Evolutionary conservation across 2,113 vertebrate genomes (phyloP).

Genomic region (Narcine bancroftii): DNA sequence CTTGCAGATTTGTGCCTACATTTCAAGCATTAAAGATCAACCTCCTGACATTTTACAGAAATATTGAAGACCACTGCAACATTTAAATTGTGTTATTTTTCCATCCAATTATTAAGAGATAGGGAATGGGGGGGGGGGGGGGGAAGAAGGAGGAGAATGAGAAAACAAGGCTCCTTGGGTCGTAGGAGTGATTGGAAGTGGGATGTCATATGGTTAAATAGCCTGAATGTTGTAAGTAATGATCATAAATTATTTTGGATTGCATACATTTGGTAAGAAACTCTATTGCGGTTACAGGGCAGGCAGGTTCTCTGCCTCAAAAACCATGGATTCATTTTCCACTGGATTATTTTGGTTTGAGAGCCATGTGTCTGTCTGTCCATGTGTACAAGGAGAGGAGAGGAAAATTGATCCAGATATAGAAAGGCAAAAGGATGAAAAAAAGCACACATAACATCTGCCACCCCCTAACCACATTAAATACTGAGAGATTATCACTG

Average conservation of each 20-base stretch:
- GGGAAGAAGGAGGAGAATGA: background rate
- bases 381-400: no score
- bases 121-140: background rate
- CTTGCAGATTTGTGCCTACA: background rate
- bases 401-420: background rate
- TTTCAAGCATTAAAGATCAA: background rate
- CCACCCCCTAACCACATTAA: background rate
- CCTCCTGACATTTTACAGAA: background rate
- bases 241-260: background rate
- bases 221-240: background rate
- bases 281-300: background rate
- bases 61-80: background rate
- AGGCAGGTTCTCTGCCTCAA: background rate
- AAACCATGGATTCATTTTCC: background rate
- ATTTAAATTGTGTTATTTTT: background rate
- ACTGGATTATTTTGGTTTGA: no score
- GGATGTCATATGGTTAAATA: background rate
- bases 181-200: background rate
- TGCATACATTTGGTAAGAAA: background rate
- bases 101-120: background rate
- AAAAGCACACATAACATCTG: background rate
- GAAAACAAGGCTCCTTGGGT: background rate
- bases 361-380: no score
- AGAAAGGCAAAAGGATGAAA: background rate
- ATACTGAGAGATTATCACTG: background rate